Conservation (phyloP, 23 tunicate genomes). For the Pegea sp. region DNA sequence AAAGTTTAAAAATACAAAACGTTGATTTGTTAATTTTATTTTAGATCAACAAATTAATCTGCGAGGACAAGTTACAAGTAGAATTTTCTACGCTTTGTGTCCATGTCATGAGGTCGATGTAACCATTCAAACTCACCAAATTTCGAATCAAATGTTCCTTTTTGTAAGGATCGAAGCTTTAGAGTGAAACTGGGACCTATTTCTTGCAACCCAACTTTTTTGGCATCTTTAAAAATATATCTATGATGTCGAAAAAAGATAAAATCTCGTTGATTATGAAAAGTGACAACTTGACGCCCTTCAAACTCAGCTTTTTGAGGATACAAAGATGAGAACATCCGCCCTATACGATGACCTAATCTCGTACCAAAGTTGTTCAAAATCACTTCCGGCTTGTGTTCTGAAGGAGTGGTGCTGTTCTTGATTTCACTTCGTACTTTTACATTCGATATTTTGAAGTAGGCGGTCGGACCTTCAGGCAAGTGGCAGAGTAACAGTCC, state of each 20-base stretch:
- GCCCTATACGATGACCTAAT: slow-evolving; percentile 69
- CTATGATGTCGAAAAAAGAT: slow-evolving; percentile 76
- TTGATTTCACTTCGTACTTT: slow-evolving; percentile 50
- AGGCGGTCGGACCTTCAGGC: slow-evolving; percentile 95
- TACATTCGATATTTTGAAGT: slow-evolving; percentile 80
- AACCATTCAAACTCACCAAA: slow-evolving; percentile 98
- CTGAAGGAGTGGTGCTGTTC: slow-evolving; percentile 33
- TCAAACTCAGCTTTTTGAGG: slow-evolving; percentile 91
- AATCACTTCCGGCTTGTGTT: slow-evolving; percentile 86
- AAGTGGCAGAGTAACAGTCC: slow-evolving; percentile 65
- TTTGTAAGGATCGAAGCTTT: slow-evolving; percentile 77
- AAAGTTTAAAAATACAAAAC: no score
- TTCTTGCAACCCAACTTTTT: slow-evolving; percentile 78
- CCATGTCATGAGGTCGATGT: slow-evolving; percentile 86
- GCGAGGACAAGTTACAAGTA: no score
- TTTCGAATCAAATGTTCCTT: slow-evolving; percentile 93
- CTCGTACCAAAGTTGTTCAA: slow-evolving; percentile 77
- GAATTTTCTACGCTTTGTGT: slow-evolving; percentile 65
- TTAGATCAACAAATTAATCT: no score
- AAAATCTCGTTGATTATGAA: slow-evolving; percentile 96
- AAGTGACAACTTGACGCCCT: slow-evolving; percentile 94
- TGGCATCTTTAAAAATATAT: slow-evolving; percentile 63
- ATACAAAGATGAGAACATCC: slow-evolving; percentile 78
- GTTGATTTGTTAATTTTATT: no score
- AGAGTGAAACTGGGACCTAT: slow-evolving; percentile 92